Base-by-base conservation (phyloP, 2,888 invertebrate species). In the Boloria selene region DNA sequence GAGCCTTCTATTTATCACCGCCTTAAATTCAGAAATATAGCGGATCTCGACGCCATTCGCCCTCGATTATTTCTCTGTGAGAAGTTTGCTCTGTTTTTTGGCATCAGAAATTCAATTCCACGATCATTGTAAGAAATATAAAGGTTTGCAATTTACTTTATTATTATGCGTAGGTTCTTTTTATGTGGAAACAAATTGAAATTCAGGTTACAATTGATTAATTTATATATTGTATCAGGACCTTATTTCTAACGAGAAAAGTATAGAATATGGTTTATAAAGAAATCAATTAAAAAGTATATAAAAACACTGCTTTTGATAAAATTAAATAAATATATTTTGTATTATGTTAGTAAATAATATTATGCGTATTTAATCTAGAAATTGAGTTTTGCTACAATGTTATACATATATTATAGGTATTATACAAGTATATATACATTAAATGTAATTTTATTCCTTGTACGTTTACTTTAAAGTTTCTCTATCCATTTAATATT, bases 21-120 rank as follows among this genome's bases (percentile, higher is more conserved):
- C 72, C 69, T 68, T 72, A 71, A 70, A 72, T 74, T 72, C 67
- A 61, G 68, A 69, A 70, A 70, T 72, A 70, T 61, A 70, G 63
- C 61, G 68, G 65, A 64, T 68, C 69, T 63, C 65, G 58, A 55
- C 58, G 50, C 55, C 50, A 42, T 63, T 56, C 63, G 50, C 63
- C 56, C 63, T 63, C 63, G 63, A 63, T 63, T 56, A 63, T 63
- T 63, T 49, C 50, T 16, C 22, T 56, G 63, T 59, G 59, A 38
- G 50, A 38, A 61, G 44, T 53, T 49, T 47, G 52, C 53, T 60
- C 38, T 65, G 65, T 65, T 61, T 65, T 65, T 55, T 50, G 47
- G 49, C 61, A 65, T 61, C 44, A 31, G 44, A 51, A 62, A 65
- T 62, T 65, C 31, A 52, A 61, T 65, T 65, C 51, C 47, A 6